Evolutionary conservation across 2,797 vertebrate species (phyloP).

Genomic region (Peromyscus aztecus): DNA sequence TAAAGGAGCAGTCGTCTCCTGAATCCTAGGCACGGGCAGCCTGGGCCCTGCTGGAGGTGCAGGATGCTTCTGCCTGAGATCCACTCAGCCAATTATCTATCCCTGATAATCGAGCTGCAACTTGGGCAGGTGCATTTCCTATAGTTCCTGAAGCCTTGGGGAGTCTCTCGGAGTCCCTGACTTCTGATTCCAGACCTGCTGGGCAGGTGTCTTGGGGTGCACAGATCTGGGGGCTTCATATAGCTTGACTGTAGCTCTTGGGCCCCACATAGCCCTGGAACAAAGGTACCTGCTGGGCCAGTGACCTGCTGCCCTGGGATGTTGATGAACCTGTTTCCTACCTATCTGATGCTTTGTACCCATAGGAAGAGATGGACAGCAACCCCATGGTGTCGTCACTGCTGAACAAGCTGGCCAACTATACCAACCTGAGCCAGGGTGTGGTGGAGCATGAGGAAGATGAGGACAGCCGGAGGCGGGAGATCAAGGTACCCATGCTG

Average conservation of each 20-base stretch:
- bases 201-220: too few relatives aligned
- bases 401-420: constrained; percentile 97
- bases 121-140: neutral
- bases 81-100: neutral
- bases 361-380: constrained; percentile 98
- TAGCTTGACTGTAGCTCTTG: neutral
- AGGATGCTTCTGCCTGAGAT: neutral
- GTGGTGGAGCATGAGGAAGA: constrained; percentile 97
- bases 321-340: neutral
- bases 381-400: constrained; percentile 99
- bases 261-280: neutral
- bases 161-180: neutral
- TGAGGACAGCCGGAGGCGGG: constrained; percentile 93
- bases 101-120: neutral
- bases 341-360: too few relatives aligned
- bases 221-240: neutral
- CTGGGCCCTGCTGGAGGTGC: too few relatives aligned
- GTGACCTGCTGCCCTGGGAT: neutral
- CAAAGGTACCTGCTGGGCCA: neutral
- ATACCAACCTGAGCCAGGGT: constrained; percentile 97
- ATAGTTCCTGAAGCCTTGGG: neutral
- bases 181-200: neutral
- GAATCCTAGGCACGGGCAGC: neutral
- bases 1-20: neutral
- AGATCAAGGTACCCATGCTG: constrained; percentile 90